Evolutionary conservation across 1,140 invertebrate genomes (phyloP).

Genomic region (Heliothis virescens): DNA sequence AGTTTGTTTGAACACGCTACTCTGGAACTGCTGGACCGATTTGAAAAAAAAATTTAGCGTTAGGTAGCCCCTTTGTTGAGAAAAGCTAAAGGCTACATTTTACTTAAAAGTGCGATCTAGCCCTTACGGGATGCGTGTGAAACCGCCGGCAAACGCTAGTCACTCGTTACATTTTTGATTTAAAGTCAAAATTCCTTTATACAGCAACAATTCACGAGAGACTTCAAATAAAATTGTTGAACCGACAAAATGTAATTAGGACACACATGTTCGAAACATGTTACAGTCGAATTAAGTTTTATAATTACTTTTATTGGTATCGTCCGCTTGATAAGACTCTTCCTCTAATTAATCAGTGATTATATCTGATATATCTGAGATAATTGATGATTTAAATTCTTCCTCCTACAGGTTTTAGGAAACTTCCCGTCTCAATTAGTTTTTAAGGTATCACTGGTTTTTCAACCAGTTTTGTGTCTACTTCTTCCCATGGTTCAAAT

Average conservation of each 20-base stretch:
- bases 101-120: too few species aligned
- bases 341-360: conserved; percentile 30
- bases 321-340: background rate
- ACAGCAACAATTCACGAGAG: background rate
- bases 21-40: too few species aligned
- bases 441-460: background rate
- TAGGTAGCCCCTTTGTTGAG: too few species aligned
- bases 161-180: too few species aligned
- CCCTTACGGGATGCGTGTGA: too few species aligned
- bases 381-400: conserved; percentile 3
- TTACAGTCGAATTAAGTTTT: background rate
- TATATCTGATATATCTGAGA: background rate
- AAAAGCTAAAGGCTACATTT: too few species aligned
- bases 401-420: background rate
- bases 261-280: conserved; percentile 2
- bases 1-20: too few species aligned
- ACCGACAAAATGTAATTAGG: background rate
- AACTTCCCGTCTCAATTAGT: background rate
- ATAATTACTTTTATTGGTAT: conserved; percentile 15
- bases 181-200: too few species aligned
- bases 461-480: too few species aligned
- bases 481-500: too few species aligned
- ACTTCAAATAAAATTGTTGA: background rate
- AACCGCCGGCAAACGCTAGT: too few species aligned
- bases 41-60: too few species aligned